These are phyloP conservation scores for Stegana nigrithorax DNA, from an alignment of 2,888 invertebrate species.

Conservation along the genomic window DNA sequence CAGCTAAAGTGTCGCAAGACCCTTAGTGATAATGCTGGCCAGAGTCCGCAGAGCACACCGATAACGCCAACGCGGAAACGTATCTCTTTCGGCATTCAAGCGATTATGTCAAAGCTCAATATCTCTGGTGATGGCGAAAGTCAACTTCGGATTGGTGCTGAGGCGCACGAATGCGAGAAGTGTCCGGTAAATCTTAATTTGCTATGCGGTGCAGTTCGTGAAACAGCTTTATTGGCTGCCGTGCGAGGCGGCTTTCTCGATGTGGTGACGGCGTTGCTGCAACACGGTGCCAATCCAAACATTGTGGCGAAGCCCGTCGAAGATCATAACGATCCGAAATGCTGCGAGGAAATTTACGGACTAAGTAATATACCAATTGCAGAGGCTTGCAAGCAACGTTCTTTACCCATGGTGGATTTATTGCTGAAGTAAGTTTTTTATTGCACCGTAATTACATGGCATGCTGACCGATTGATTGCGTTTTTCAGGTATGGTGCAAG, in stretches of 20 bases:
- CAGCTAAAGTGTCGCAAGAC: conserved; percentile 72
- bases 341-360: conserved; percentile 68
- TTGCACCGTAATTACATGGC: conserved; percentile 10
- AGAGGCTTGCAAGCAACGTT: conserved; percentile 67
- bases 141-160: conserved; percentile 61
- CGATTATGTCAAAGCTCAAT: conserved; percentile 86
- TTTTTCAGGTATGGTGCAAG: conserved; percentile 77
- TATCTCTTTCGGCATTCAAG: conserved; percentile 89
- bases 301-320: conserved; percentile 71
- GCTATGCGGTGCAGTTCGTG: conserved; percentile 80
- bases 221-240: conserved; percentile 86
- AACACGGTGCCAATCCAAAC: conserved; percentile 86
- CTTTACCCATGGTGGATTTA: conserved; percentile 65
- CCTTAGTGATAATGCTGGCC: conserved; percentile 30
- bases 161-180: conserved; percentile 64
- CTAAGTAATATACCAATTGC: conserved; percentile 67
- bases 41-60: conserved; percentile 62
- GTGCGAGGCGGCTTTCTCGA: conserved; percentile 81
- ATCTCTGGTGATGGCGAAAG: conserved; percentile 72
- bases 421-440: conserved; percentile 59
- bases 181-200: conserved; percentile 81
- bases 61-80: conserved; percentile 73
- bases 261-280: conserved; percentile 77
- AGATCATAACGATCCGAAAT: conserved; percentile 68
- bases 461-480: neutral